These are phyloP conservation scores for Ladona fulva DNA, from an alignment of 1,140 invertebrate genomes.

Conservation along the genomic window DNA sequence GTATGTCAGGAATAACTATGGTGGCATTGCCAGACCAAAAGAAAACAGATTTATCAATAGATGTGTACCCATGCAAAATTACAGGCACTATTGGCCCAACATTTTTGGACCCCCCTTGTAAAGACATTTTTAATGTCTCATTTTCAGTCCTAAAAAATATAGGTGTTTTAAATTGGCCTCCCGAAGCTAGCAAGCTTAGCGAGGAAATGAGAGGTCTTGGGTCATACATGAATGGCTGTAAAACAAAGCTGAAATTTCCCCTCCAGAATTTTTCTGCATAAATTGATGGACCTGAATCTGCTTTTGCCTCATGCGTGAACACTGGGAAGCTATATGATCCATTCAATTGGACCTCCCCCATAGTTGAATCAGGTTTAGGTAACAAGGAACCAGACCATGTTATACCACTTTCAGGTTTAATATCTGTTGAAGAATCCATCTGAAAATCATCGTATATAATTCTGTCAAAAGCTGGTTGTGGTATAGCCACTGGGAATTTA, in stretches of 20 bases:
- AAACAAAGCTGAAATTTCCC: background rate
- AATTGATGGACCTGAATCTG: background rate
- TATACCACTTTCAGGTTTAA: background rate
- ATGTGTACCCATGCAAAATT: background rate
- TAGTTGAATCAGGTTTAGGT: background rate
- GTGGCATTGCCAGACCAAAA: constrained; percentile 1
- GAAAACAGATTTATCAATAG: background rate
- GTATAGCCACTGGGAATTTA: constrained; percentile 9
- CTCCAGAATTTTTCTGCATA: background rate
- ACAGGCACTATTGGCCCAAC: background rate
- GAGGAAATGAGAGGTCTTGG: background rate
- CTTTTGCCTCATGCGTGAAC: background rate
- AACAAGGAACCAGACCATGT: background rate
- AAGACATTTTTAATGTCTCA: background rate
- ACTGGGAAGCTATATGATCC: background rate
- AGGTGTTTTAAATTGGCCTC: background rate
- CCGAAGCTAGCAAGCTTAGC: background rate
- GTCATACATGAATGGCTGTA: background rate
- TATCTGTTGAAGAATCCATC: background rate
- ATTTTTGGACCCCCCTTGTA: background rate
- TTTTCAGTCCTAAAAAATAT: background rate
- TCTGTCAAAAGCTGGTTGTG: background rate
- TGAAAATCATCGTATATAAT: background rate
- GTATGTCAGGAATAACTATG: background rate
- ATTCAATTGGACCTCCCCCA: background rate